Base-by-base conservation (phyloP, 2,888 invertebrate genomes). In the Endomychus coccineus region DNA sequence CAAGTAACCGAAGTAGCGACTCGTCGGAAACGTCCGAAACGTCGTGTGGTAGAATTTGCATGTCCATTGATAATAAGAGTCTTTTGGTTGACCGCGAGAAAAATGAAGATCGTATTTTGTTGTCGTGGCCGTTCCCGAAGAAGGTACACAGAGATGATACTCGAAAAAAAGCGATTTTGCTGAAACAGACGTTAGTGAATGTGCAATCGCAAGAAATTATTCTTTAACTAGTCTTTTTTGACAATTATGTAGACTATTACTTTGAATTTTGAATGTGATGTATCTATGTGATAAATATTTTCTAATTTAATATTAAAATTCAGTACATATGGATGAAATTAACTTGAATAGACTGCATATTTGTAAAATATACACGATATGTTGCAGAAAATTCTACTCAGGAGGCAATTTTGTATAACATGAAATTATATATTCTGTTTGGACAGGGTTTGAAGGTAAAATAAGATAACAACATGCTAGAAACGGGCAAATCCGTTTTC, bases 121-220 rank as follows among this genome's bases (percentile, higher is more conserved):
- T 77, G 27, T 71, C 73, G 14, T 77, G 76, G 77, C 73, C 74
- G 17, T 51, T 58, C 4, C 58, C 61, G 19, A 60, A 37, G 15
- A 37, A 37, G 15, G 17, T 19, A 11, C 28, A 16, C 14, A 29
- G 23, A 15, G 33, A 31, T 9, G 33, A 34, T 1, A 29, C 9
- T 9, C 15, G 33, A 16, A 34, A 34, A 10, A 32, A 39, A 19
- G 29, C 34, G 16, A 48, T 42, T 35, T 40, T 52, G 25, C 36
- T 58, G 34, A 56, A 50, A 42, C 56, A 58, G 38, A 50, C 54
- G 31, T 41, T 52, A 45, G 49, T 51, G 42, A 50, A 47, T 38
- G 48, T 54, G 41, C 58, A 55, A 48, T 49, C 56, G 28, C 53
- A 58, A 36, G 58, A 61, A 47, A 51, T 61, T 44, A 57, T 62